These are phyloP conservation scores for Oikopleura albicans DNA, from an alignment of 23 tunicate species.

Conservation along the genomic window DNA sequence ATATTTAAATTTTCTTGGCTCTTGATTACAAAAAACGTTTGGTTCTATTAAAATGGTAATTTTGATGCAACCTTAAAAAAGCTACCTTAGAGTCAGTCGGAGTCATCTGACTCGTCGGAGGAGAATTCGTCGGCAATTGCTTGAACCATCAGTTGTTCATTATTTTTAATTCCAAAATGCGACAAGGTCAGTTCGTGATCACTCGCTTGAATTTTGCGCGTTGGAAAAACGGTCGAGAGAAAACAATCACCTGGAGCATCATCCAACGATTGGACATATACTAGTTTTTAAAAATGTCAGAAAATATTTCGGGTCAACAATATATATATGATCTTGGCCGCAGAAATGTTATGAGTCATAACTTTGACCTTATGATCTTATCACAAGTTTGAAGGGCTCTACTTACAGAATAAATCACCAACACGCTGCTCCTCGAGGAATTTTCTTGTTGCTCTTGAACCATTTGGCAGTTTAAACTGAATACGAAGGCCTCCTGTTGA, in stretches of 20 bases:
- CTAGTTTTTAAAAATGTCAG: too few species aligned
- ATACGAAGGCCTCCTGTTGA: not conserved
- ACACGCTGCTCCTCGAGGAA: not conserved
- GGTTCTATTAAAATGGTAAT: too few species aligned
- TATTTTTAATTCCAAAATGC: not conserved
- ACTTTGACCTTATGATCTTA: too few species aligned
- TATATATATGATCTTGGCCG: too few species aligned
- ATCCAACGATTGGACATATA: slow-evolving; percentile 13
- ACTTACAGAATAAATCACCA: not conserved
- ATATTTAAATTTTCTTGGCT: too few species aligned
- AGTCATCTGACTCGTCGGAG: not conserved
- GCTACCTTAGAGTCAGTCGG: not conserved
- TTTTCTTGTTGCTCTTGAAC: not conserved
- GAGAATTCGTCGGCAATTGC: not conserved
- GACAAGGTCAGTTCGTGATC: not conserved
- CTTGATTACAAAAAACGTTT: too few species aligned
- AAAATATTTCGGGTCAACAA: too few species aligned
- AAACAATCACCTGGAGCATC: not conserved
- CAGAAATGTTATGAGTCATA: too few species aligned
- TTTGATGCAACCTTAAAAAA: too few species aligned
- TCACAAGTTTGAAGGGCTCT: not conserved
- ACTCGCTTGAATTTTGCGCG: not conserved
- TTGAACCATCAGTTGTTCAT: slow-evolving; percentile 11
- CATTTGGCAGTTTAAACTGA: slow-evolving; percentile 4
- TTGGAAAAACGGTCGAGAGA: slow-evolving; percentile 1